These are phyloP conservation scores for Carettochelys insculpta DNA, from an alignment of 2,113 vertebrate species.

Conservation along the genomic window DNA sequence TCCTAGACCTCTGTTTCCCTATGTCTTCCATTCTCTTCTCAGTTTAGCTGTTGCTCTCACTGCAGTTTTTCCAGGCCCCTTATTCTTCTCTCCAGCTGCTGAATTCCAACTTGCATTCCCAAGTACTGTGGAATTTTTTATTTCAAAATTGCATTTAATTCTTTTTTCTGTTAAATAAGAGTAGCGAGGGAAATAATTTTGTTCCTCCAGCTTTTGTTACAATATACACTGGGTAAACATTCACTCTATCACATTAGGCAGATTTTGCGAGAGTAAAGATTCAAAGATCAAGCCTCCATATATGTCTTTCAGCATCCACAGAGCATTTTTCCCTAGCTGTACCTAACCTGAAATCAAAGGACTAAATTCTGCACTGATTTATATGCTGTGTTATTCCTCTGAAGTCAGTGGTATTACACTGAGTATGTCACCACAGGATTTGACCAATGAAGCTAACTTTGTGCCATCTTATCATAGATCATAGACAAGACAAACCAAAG, in stretches of 20 bases:
- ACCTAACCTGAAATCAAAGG: not conserved
- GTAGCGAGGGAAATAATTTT: not conserved
- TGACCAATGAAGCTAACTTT: not conserved
- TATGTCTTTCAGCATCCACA: slow-evolving; percentile 32
- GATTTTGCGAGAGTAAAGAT: slow-evolving; percentile 51
- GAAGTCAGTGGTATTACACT: slow-evolving; percentile 28
- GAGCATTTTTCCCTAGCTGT: not conserved
- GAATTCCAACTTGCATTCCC: not conserved
- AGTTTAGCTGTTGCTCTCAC: not conserved
- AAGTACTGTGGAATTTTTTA: not conserved
- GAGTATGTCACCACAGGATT: slow-evolving; percentile 24
- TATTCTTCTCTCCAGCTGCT: not conserved
- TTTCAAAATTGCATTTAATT: not conserved
- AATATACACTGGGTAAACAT: not conserved
- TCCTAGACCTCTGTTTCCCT: not conserved
- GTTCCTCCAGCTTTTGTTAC: not conserved
- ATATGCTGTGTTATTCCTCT: not conserved
- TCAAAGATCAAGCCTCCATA: slow-evolving; percentile 25
- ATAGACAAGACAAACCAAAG: not conserved
- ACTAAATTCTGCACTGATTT: slow-evolving; percentile 48
- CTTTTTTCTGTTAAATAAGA: not conserved
- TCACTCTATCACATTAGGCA: slow-evolving; percentile 33
- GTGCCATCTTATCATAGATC: not conserved
- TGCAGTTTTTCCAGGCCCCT: not conserved
- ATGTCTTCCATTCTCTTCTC: not conserved